phyloP scores from a whole-genome alignment of 2,797 vertebrate genomes.

The Uromys caudimaculatus region DNA sequence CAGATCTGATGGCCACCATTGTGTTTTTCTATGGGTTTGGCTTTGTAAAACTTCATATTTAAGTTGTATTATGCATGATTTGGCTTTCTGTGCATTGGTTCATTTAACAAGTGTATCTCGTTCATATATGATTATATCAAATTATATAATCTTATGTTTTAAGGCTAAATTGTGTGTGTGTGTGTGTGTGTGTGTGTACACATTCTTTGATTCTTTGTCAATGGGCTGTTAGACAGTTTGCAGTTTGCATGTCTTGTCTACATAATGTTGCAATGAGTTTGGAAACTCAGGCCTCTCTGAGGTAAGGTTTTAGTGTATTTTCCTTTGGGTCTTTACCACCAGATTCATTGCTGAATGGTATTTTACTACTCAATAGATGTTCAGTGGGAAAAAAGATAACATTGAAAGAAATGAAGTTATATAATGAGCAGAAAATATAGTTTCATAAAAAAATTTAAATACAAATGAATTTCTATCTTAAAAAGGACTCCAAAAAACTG shows the following conservation, averaged over 20 bases:
- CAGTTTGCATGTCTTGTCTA: neutral
- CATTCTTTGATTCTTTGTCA: neutral
- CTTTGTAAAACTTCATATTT: neutral
- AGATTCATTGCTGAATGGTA: neutral
- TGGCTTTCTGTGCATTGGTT: neutral
- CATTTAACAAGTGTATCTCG: neutral
- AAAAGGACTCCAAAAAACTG: neutral
- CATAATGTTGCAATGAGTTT: neutral
- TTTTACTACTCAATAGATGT: neutral
- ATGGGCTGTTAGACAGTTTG: neutral
- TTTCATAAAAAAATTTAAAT: conserved; percentile 36
- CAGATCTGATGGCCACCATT: neutral
- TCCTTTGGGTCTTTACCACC: neutral
- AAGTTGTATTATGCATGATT: neutral
- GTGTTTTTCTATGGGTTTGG: neutral
- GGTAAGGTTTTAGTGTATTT: neutral
- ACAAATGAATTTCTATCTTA: neutral
- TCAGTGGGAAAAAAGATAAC: neutral
- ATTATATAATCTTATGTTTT: neutral
- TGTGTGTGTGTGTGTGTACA: neutral
- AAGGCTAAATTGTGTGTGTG: neutral
- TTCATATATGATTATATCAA: neutral
- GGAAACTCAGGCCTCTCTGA: neutral
- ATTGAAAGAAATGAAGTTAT: neutral
- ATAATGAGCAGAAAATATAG: neutral